Base-by-base conservation (phyloP, 1,140 invertebrate species). In the Hycleus phaleratus region DNA sequence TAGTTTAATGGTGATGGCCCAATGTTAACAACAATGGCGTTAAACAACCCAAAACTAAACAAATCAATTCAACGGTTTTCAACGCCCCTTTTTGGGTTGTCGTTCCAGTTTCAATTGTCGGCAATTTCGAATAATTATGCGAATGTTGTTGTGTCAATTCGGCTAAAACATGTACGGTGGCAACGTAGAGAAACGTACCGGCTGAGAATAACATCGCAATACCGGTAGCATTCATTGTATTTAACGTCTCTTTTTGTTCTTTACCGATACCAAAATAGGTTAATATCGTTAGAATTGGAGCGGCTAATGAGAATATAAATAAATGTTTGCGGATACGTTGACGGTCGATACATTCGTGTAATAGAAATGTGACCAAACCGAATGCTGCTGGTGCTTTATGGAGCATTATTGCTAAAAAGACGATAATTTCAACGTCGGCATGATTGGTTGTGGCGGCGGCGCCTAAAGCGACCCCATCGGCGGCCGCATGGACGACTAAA, bases 361-460 rank as follows among this genome's bases (percentile, higher is more conserved):
- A 74, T 47, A 99, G 77, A 75, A 98, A 98, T 32, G 95, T 97
- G 9, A 98, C 95, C 2, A 99, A 78, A 38, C 96, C 97, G 82
- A 99, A 99, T 5, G 97, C 93, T 25, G 97, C 95, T 3, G 97
- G 97, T 9, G 94, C 95, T 79, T 99, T 99, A 70, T 99, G 97
- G 10, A 99, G 77, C 95, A 99, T 98, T 61, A 99, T 98, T 25
- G 97, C 97, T 38, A 97, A 73, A 74, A 99, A 99, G 12, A 99
- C 94, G 61, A 99, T 96, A 67, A 96, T 85, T 78, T 98, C 96
- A 3, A 99, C 92, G 70, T 97, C 95, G 12, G 92, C 83, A 69
- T 97, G 93, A 4, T 91, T 88, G 1, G 95, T 95, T 0, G 91
- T 93, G 0, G 95, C 94, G 1, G 97, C 96, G 24, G 95, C 95